Conservation (phyloP, 2,113 vertebrate species). For the Micronycteris hirsuta region DNA sequence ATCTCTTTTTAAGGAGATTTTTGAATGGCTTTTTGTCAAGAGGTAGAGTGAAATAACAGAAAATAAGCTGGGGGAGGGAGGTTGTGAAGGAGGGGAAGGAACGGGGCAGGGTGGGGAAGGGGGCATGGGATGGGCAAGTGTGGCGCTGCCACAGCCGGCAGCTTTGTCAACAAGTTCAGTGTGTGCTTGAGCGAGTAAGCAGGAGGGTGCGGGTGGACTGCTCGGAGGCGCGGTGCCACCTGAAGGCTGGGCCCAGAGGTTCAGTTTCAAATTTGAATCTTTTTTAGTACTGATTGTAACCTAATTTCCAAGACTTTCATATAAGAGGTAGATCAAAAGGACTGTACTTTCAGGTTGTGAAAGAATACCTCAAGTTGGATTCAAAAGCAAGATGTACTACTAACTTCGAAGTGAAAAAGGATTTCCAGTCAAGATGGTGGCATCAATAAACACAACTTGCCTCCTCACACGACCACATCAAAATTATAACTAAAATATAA, state of each 20-base stretch:
- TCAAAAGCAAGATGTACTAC: background rate
- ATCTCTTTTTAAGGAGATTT: background rate
- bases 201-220: too few species aligned
- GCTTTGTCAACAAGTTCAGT: too few species aligned
- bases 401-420: background rate
- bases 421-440: too few species aligned
- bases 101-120: too few species aligned
- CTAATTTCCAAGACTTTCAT: slow-evolving; percentile 56
- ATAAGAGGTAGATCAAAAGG: background rate
- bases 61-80: background rate
- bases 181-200: too few species aligned
- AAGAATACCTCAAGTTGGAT: background rate
- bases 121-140: too few species aligned
- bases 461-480: too few species aligned
- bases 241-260: background rate
- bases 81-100: too few species aligned
- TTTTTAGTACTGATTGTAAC: background rate
- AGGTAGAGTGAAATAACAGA: background rate
- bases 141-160: too few species aligned
- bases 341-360: slow-evolving; percentile 8
- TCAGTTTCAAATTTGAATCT: slow-evolving; percentile 47
- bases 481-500: too few species aligned
- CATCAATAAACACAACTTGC: too few species aligned
- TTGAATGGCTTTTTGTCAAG: background rate
- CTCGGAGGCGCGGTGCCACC: too few species aligned